Base-by-base conservation (phyloP, 2,113 vertebrate genomes). In the Nesospiza acunhae region DNA sequence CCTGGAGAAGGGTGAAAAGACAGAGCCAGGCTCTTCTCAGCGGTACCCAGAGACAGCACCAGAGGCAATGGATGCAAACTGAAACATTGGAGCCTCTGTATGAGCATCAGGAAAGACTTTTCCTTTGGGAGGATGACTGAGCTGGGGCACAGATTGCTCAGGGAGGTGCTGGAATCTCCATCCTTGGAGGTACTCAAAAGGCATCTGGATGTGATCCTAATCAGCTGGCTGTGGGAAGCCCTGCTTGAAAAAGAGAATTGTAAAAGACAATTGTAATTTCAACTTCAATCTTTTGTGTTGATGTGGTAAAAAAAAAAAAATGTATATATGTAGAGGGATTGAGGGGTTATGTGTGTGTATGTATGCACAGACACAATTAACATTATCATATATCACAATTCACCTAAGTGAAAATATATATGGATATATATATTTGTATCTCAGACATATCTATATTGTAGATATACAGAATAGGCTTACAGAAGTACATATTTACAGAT, bases 221-320 rank as follows among this genome's bases (percentile, higher is more conserved):
- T 10, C 22, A 58, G 7, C 13, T n/a, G 23, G 4, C 6, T 64
- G 7, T n/a, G 6, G 31, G 35, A 53, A 23, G n/a, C 7, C 7
- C 11, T 90, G 46, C 18, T 66, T 24, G 5, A 47, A 49, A 64
- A 64, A 11, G 11, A 64, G 9, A 18, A 13, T 30, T 74, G 15
- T 59, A 55, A 91, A 53, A 35, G 15, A 58, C 0, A 1, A 44
- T 7, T 8, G 28, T 10, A 0, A 3, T 60, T 75, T 4, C 67
- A 83, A 7, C 26, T 8, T 55, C 35, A 66, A 42, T n/a, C 7
- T 60, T 64, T 27, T 41, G 13, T 60, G 30, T 55, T 42, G 31
- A 31, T 75, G 4, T 46, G 14, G 2, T 27, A 62, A 28, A 28
- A 37, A 39, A 7, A 37, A 41, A 14, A 41, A 41, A 24, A 20